Evolutionary conservation across 2,888 invertebrate genomes (phyloP).

Genomic region (Sinotaia quadrata): DNA sequence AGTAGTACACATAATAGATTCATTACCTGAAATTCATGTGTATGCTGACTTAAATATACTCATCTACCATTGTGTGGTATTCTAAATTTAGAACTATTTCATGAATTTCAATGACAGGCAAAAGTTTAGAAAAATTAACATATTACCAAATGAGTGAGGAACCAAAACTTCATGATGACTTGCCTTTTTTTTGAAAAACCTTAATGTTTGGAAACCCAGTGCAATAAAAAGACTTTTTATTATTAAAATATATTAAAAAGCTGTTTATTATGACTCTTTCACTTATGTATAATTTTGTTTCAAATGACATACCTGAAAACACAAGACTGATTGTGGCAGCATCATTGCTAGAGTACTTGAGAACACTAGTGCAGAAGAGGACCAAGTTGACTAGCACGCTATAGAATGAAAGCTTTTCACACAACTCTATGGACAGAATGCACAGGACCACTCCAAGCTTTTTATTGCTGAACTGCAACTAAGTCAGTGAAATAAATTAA

Average conservation of each 20-base stretch:
- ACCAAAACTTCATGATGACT: no score
- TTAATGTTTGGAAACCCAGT: neutral
- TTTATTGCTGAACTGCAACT: constrained; percentile 23
- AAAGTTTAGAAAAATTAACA: no score
- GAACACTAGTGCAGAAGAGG: constrained; percentile 56
- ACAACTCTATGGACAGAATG: constrained; percentile 58
- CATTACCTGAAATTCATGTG: no score
- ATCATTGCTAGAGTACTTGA: constrained; percentile 48
- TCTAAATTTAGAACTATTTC: no score
- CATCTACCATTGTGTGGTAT: no score
- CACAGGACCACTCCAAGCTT: constrained; percentile 47
- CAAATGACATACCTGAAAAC: constrained; percentile 54
- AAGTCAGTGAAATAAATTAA: constrained; percentile 2
- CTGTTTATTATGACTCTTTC: neutral
- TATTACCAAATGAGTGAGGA: no score
- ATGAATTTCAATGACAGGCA: no score
- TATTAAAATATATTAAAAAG: neutral
- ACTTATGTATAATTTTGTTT: no score
- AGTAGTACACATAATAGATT: no score
- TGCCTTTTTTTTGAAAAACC: no score
- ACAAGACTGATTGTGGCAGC: constrained; percentile 56
- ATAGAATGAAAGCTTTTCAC: constrained; percentile 64
- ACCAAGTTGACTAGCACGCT: constrained; percentile 63
- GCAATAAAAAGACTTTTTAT: neutral
- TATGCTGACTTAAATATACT: no score